phyloP scores from a whole-genome alignment of 2,797 vertebrate genomes.

The Intellagama lesueurii region DNA sequence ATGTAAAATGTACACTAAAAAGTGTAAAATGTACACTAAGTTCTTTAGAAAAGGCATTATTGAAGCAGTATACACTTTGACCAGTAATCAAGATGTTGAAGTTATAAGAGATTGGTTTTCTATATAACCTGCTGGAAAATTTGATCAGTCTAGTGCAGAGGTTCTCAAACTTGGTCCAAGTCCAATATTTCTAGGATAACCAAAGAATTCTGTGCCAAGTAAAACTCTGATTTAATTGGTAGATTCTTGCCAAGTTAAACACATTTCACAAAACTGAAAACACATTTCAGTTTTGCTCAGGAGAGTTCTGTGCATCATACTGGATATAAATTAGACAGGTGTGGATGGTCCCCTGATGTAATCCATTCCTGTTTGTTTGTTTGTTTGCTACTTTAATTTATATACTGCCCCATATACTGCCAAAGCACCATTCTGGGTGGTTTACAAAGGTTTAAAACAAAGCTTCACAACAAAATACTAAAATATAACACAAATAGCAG shows the following conservation, averaged over 20 bases:
- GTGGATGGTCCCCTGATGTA: no score
- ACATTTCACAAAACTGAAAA: no score
- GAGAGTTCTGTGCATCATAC: not conserved
- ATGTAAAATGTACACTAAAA: constrained; percentile 43
- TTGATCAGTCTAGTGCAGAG: not conserved
- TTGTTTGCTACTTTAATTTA: no score
- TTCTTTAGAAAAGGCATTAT: constrained; percentile 41
- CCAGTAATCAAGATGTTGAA: constrained; percentile 28
- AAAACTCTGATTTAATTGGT: not conserved
- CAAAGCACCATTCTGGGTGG: no score
- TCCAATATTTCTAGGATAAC: not conserved
- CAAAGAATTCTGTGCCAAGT: not conserved
- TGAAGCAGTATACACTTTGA: constrained; percentile 49
- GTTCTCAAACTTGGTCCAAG: not conserved
- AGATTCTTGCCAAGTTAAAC: not conserved
- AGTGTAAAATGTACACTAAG: not conserved
- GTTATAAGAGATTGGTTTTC: not conserved
- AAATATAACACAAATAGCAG: no score
- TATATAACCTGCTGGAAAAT: not conserved
- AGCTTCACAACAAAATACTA: no score
- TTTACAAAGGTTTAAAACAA: no score
- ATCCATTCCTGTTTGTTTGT: no score
- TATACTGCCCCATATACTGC: no score
- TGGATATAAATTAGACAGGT: not conserved
- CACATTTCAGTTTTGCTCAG: not conserved